Percentiles rank a stretch among this genome's conserved stretches.
These are phyloP conservation scores for Azorinus chamasolen DNA, from an alignment of 2,888 invertebrate species.

Conservation along the genomic window DNA sequence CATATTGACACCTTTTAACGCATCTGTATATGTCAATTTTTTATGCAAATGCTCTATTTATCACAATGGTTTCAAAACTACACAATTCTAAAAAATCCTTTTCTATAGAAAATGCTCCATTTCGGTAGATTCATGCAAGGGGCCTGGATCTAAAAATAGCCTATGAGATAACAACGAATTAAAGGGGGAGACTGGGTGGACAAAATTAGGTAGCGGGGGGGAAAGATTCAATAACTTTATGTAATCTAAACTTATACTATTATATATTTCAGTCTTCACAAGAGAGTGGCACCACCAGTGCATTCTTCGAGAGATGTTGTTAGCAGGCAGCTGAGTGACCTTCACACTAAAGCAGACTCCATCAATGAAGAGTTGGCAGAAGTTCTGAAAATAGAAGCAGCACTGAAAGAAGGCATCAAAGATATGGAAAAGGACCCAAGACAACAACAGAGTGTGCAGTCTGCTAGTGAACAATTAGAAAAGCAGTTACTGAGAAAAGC, in stretches of 20 bases:
- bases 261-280: constrained; percentile 59
- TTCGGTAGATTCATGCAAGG: too few species aligned
- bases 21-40: too few species aligned
- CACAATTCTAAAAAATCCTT: too few species aligned
- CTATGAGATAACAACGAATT: too few species aligned
- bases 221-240: too few species aligned
- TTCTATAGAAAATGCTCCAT: too few species aligned
- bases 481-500: constrained; percentile 68
- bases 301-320: constrained; percentile 71
- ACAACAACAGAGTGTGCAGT: constrained; percentile 34
- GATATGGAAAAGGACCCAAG: constrained; percentile 62
- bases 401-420: constrained; percentile 74
- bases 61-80: too few species aligned
- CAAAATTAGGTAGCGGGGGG: too few species aligned
- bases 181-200: too few species aligned
- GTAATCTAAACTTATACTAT: neutral
- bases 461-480: constrained; percentile 69
- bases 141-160: too few species aligned
- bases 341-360: constrained; percentile 75
- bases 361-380: constrained; percentile 76
- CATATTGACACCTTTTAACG: too few species aligned
- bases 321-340: constrained; percentile 76
- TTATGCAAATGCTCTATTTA: too few species aligned
- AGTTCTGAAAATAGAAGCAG: constrained; percentile 72
- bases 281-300: constrained; percentile 61